Conservation (phyloP, 2,888 invertebrate genomes). For the Cremastinae sp. region DNA sequence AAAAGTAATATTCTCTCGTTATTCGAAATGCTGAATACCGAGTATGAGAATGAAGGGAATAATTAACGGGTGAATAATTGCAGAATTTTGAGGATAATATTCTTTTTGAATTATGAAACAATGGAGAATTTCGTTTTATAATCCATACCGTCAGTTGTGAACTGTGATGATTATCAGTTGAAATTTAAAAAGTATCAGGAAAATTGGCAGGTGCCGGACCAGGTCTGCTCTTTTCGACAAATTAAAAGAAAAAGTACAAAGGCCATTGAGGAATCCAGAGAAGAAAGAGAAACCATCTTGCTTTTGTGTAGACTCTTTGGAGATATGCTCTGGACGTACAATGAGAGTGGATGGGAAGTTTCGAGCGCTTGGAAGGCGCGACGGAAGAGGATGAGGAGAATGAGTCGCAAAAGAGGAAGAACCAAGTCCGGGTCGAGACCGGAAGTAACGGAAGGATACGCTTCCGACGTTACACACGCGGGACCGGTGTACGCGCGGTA, state of each 20-base stretch:
- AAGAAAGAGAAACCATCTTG: conserved; percentile 18
- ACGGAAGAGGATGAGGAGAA: conserved; percentile 21
- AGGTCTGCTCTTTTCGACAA: neutral
- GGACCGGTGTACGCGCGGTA: conserved; percentile 37
- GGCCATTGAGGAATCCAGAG: neutral
- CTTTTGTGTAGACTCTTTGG: conserved; percentile 39
- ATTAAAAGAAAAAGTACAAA: neutral
- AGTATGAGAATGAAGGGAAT: too few species aligned
- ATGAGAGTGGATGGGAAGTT: conserved; percentile 56
- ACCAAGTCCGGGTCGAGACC: conserved; percentile 38
- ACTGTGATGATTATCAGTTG: too few species aligned
- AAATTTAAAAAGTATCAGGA: too few species aligned
- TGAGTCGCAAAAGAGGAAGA: conserved; percentile 20
- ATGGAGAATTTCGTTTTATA: conserved; percentile 10
- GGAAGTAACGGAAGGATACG: conserved; percentile 63
- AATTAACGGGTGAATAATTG: too few species aligned
- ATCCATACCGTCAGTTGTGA: too few species aligned
- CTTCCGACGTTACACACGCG: conserved; percentile 55
- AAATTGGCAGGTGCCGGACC: neutral
- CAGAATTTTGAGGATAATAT: too few species aligned
- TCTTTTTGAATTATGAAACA: conserved; percentile 11
- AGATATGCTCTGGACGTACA: conserved; percentile 53
- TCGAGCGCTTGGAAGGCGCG: conserved; percentile 40
- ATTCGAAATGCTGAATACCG: too few species aligned
- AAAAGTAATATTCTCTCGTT: too few species aligned